Conservation (phyloP, 2,888 invertebrate species). For the Sesamia inferens region DNA sequence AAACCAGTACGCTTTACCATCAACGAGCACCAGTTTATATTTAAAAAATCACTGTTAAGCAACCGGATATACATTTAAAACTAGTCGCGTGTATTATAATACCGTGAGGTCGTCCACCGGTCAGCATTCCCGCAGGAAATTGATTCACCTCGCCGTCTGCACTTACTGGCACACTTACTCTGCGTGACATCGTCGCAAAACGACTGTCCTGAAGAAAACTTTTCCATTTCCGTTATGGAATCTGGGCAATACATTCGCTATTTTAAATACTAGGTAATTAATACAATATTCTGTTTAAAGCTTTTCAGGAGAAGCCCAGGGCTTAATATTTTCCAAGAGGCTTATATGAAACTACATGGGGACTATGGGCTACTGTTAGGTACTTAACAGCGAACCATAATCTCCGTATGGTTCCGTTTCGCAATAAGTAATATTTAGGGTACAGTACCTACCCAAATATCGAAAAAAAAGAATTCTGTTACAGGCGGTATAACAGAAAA, state of each 20-base stretch:
- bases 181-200: background rate
- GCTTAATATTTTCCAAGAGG: background rate
- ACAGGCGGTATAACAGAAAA: no score
- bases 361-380: background rate
- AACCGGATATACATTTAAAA: no score
- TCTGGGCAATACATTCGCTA: no score
- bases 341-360: background rate
- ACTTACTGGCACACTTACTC: background rate
- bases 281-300: background rate
- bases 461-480: no score
- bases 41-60: no score
- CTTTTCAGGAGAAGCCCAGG: background rate
- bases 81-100: no score
- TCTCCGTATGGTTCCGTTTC: no score
- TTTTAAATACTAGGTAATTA: no score
- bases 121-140: background rate
- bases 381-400: no score
- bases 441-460: no score
- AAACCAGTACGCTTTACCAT: no score
- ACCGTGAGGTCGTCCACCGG: background rate
- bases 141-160: background rate
- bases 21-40: no score
- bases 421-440: background rate
- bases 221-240: background rate
- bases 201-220: background rate